Conservation (phyloP, 2,888 invertebrate genomes). For the Drosophila setosimentum region DNA sequence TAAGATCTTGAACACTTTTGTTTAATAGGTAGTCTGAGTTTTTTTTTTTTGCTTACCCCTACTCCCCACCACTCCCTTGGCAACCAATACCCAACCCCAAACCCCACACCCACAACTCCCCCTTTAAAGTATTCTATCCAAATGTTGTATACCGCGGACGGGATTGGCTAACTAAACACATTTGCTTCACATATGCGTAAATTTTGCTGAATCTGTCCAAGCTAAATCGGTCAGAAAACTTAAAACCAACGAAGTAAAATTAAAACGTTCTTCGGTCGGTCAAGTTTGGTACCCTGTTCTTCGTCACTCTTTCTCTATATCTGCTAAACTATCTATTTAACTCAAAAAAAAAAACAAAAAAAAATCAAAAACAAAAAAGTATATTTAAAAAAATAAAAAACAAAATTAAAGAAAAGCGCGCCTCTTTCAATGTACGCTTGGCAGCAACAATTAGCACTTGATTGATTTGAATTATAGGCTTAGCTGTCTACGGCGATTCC, state of each 20-base stretch:
- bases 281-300: slow-evolving; percentile 7
- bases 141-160: slow-evolving; percentile 23
- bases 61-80: neutral
- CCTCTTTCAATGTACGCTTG: slow-evolving; percentile 44
- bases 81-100: neutral
- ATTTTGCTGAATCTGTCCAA: slow-evolving; percentile 27
- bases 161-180: slow-evolving; percentile 27
- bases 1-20: slow-evolving; percentile 65
- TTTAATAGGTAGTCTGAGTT: slow-evolving; percentile 62
- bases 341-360: slow-evolving; percentile 13
- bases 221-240: neutral
- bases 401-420: slow-evolving; percentile 36
- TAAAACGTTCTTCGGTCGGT: slow-evolving; percentile 2
- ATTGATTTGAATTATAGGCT: slow-evolving; percentile 87
- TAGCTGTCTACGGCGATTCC: slow-evolving; percentile 92
- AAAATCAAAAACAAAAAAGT: slow-evolving; percentile 14
- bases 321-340: slow-evolving; percentile 21
- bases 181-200: neutral
- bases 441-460: slow-evolving; percentile 81
- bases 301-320: slow-evolving; percentile 19
- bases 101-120: neutral
- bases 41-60: slow-evolving; percentile 31
- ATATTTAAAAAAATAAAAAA: slow-evolving; percentile 2
- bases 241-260: slow-evolving; percentile 1
- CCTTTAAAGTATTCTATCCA: slow-evolving; percentile 11